phyloP scores from a whole-genome alignment of 2,113 vertebrate genomes.

The Bagarius yarrelli region DNA sequence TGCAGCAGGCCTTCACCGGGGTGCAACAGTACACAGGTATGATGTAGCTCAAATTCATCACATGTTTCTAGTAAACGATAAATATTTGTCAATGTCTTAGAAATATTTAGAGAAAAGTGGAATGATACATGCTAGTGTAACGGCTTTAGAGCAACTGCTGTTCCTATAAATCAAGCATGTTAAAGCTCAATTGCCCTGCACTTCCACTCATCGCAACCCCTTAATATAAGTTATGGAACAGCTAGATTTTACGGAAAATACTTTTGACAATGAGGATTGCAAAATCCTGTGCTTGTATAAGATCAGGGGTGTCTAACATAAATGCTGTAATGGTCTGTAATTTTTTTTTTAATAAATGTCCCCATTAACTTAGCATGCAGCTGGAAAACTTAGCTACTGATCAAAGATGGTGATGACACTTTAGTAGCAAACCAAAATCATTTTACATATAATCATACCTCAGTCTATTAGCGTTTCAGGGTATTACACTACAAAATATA shows the following conservation, averaged over 20 bases:
- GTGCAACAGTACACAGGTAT: slow-evolving; percentile 98
- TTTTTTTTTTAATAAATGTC: too few species aligned
- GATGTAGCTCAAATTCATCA: slow-evolving; percentile 64
- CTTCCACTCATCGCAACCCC: background rate
- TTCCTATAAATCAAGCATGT: background rate
- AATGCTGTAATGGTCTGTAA: too few species aligned
- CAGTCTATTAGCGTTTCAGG: background rate
- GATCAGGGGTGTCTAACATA: background rate
- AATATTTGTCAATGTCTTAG: background rate
- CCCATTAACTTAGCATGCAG: too few species aligned
- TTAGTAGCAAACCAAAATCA: background rate
- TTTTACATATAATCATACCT: background rate
- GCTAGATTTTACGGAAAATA: background rate
- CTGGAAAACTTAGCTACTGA: too few species aligned
- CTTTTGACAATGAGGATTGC: background rate
- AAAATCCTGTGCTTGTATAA: background rate
- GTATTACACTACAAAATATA: background rate
- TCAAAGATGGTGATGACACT: background rate
- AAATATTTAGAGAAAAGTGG: background rate
- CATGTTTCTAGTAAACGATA: background rate
- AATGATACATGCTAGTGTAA: background rate
- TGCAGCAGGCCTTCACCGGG: slow-evolving; percentile 94
- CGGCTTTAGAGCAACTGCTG: background rate
- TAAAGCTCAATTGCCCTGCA: background rate
- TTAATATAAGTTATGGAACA: background rate